Conservation (phyloP, 2,888 invertebrate species). For the Prosapia bicincta region DNA sequence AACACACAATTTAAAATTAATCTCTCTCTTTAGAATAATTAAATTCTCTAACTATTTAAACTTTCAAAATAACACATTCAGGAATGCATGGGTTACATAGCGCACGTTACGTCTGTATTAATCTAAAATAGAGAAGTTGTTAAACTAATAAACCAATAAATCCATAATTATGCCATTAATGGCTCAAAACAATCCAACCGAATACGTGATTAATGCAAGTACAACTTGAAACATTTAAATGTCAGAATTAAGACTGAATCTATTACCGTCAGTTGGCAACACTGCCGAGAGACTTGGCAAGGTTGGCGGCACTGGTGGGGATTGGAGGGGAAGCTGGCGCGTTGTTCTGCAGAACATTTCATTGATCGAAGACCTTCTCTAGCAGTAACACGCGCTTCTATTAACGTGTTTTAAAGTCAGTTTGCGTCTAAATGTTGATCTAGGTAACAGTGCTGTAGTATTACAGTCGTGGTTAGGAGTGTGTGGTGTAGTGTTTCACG, state of each 20-base stretch:
- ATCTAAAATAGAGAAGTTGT: too few relatives aligned
- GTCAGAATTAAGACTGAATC: neutral
- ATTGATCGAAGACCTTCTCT: conserved; percentile 18
- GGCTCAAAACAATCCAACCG: too few relatives aligned
- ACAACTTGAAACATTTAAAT: neutral
- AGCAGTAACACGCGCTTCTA: neutral
- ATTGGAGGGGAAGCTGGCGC: conserved; percentile 16
- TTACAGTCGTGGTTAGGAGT: conserved; percentile 6
- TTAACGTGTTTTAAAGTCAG: neutral
- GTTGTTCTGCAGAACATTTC: conserved; percentile 26
- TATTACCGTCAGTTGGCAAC: conserved; percentile 11
- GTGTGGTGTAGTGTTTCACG: conserved; percentile 17
- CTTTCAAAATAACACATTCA: too few relatives aligned
- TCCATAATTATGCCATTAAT: too few relatives aligned
- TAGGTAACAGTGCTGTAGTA: conserved; percentile 13
- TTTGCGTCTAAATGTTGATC: conserved; percentile 18
- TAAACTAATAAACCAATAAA: too few relatives aligned
- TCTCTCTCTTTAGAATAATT: too few relatives aligned
- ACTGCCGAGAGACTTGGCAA: conserved; percentile 15
- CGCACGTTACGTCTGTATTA: neutral
- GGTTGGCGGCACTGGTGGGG: conserved; percentile 21
- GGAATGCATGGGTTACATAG: too few relatives aligned
- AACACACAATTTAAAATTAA: too few relatives aligned
- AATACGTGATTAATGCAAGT: neutral
- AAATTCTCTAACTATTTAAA: too few relatives aligned